A percentile compares a stretch with the other conserved stretches of the same genome.
Conservation (phyloP, 2,113 vertebrate species). For the Leptobrachium ailaonicum region DNA sequence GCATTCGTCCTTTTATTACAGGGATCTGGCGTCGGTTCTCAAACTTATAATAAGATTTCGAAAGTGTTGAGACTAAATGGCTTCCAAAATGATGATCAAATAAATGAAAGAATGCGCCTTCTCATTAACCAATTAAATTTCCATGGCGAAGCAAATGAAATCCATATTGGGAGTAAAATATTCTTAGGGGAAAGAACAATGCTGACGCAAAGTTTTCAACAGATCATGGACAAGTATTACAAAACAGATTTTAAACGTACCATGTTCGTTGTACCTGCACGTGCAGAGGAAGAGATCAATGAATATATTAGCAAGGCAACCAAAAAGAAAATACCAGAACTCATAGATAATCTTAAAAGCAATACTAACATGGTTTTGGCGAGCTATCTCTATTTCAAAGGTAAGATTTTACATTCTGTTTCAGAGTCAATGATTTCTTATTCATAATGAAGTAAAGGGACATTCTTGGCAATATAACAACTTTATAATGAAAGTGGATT, state of each 20-base stretch:
- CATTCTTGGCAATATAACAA: too few species aligned
- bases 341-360: slow-evolving; percentile 64
- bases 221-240: slow-evolving; percentile 61
- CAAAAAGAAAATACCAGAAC: slow-evolving; percentile 61
- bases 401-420: slow-evolving; percentile 56
- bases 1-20: slow-evolving; percentile 76
- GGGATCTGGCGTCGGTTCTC: slow-evolving; percentile 65
- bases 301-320: slow-evolving; percentile 70
- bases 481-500: too few species aligned
- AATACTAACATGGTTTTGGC: slow-evolving; percentile 69
- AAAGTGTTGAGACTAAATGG: slow-evolving; percentile 70
- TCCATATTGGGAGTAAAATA: slow-evolving; percentile 66
- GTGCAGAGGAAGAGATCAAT: slow-evolving; percentile 67
- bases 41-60: slow-evolving; percentile 72
- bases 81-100: slow-evolving; percentile 47
- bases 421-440: too few species aligned
- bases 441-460: too few species aligned
- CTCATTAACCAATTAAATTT: slow-evolving; percentile 66
- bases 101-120: slow-evolving; percentile 70
- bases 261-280: slow-evolving; percentile 66
- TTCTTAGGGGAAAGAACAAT: slow-evolving; percentile 63
- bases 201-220: slow-evolving; percentile 63
- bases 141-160: slow-evolving; percentile 42
- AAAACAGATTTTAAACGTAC: slow-evolving; percentile 60
- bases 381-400: slow-evolving; percentile 81